Base-by-base conservation (phyloP, 1,140 invertebrate genomes). In the Drosophila sulfurigaster region DNA sequence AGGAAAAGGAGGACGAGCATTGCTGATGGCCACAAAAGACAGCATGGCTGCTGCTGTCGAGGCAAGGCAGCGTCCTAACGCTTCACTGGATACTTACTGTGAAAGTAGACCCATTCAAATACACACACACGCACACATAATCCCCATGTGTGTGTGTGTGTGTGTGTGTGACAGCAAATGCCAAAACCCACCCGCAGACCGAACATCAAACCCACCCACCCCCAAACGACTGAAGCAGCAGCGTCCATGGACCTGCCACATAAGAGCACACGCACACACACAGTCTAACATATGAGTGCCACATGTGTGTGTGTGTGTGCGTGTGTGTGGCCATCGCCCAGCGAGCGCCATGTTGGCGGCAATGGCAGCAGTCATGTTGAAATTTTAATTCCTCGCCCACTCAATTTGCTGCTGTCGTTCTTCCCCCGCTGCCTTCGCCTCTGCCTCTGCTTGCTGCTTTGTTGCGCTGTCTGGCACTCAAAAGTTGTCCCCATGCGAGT, bases 371-470 rank as follows among this genome's bases (percentile, higher is more conserved):
- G 83, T 87, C 82, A 87, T 87, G 83, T 88, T 87, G 83, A 88
- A 87, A 87, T 87, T 87, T 87, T 82, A 87, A 87, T 87, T 87
- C 83, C 82, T 87, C 83, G 83, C 82, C 82, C 82, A 87, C 82
- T 88, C 82, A 87, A 87, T 87, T 87, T 87, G 74, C 83, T 82
- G 38, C 35, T 16, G 15, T 20, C 32, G 52, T 58, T 25, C 35
- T 30, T 15, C 20, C 0, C 16, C 11, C n/a, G 11, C 62, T 16
- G 0, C 16, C 38, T 16, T 11, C n/a, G 16, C 16, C 25, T 10
- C 11, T 56, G 7, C 7, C 16, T 16, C 54, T 25, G 1, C 65
- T 7, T 28, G 11, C 62, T 59, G 66, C 67, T 78, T 82, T 82
- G 75, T 78, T 78, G 75, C 58, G 79, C 79, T 88, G 83, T 87